Evolutionary conservation across 2,797 vertebrate genomes (phyloP), one percentile per base, ranked within the genome.

Genomic region (Acrossocheilus wenchowensis): DNA sequence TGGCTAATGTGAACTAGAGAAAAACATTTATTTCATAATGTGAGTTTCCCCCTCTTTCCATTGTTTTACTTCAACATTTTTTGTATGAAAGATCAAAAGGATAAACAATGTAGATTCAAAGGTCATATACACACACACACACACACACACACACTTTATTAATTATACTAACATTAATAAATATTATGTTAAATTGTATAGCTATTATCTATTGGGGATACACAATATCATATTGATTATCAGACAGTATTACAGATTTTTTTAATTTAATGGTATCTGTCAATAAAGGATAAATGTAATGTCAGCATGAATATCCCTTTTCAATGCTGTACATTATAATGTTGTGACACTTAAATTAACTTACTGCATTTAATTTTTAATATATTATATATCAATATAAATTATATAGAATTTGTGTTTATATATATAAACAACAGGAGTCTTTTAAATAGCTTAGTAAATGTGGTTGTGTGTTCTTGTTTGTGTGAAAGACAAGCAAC

Each of bases 151-250:
- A 45, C 45, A 48, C 6, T 66, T 68, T 5, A 52, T 52, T 52
- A 14, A 30, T 64, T 71, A 23, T 23, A 71, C 10, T 23, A 71
- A 71, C 23, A 41, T 71, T 41, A 41, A 23, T 2, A 41, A 12
- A 39, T 71, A 23, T 30, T 26, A 12, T 26, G 14, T 64, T 15
- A 30, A 30, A 66, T 3, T 15, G 0, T 1, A 15, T 66, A 66
- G 26, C 26, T 30, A 30, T 17, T 19, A 52, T 17, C 17, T 15
- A 66, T 30, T 34, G 43, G 2, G 39, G 1, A n/a, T 12, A 12
- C 5, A 72, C 11, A 72, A n/a, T 72, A 72, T 72, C 69, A 72
- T 43, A 43, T 43, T 72, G 39, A 72, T 45, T 45, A 72, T 45
- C 6, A 12, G 41, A 3, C 41, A n/a, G 1, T 71, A 23, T 71